These are phyloP conservation scores for Saxicola maurus DNA, from an alignment of 2,797 vertebrate species.

Conservation along the genomic window DNA sequence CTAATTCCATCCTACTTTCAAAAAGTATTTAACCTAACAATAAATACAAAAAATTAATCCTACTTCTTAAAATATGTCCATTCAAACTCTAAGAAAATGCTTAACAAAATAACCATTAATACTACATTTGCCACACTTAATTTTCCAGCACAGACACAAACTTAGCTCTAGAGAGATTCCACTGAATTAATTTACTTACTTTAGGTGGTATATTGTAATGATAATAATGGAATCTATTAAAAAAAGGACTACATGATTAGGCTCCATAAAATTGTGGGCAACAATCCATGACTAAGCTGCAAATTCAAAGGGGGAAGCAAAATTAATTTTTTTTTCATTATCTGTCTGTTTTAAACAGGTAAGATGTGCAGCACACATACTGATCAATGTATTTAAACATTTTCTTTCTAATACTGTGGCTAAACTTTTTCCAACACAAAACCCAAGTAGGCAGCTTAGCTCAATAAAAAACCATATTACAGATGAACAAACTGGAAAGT, in stretches of 20 bases:
- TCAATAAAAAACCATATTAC: neutral
- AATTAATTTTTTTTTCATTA: neutral
- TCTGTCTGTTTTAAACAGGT: neutral
- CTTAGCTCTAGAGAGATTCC: neutral
- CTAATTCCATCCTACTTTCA: neutral
- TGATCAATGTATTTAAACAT: neutral
- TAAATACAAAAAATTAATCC: slow-evolving; percentile 13
- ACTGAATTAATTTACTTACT: slow-evolving; percentile 35
- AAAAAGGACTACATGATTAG: neutral
- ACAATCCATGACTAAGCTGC: slow-evolving; percentile 34
- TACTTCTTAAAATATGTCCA: neutral
- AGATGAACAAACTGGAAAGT: neutral
- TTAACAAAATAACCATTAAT: neutral
- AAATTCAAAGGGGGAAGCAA: neutral
- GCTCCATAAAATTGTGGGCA: slow-evolving; percentile 20
- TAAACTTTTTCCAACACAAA: neutral
- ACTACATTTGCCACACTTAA: neutral
- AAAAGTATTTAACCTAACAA: neutral
- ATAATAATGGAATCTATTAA: slow-evolving; percentile 35
- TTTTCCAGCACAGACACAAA: slow-evolving; percentile 2
- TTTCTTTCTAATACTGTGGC: neutral
- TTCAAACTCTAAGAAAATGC: neutral
- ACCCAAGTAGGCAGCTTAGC: neutral
- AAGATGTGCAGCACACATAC: neutral
- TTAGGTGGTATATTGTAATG: slow-evolving; percentile 5